These are phyloP conservation scores for Acleris holmiana DNA, from an alignment of 2,888 invertebrate genomes.

Conservation along the genomic window DNA sequence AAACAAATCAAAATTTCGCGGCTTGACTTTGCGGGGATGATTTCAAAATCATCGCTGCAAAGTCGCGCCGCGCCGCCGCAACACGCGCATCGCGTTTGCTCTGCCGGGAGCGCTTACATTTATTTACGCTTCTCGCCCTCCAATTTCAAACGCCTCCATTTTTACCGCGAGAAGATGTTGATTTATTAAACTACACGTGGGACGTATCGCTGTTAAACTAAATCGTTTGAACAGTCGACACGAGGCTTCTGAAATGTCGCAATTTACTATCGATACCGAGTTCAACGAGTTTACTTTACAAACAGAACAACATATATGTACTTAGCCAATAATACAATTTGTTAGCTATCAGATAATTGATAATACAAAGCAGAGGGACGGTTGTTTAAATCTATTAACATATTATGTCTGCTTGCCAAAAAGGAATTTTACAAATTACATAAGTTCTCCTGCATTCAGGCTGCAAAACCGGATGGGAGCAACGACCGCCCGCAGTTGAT, in stretches of 20 bases:
- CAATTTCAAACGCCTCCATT: slow-evolving; percentile 52
- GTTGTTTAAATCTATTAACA: neutral
- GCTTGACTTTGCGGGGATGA: too few relatives aligned
- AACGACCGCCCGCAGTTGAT: slow-evolving; percentile 64
- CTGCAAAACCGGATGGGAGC: slow-evolving; percentile 60
- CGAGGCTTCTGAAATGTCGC: slow-evolving; percentile 9
- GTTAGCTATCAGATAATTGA: too few relatives aligned
- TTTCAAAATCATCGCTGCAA: slow-evolving; percentile 2
- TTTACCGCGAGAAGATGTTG: slow-evolving; percentile 47
- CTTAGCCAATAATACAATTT: too few relatives aligned
- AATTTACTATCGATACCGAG: slow-evolving; percentile 11
- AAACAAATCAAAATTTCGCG: neutral
- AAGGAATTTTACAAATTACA: slow-evolving; percentile 66
- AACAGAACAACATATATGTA: too few relatives aligned
- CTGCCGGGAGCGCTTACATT: slow-evolving; percentile 53
- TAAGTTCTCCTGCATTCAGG: slow-evolving; percentile 63
- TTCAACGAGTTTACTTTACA: too few relatives aligned
- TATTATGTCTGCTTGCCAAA: slow-evolving; percentile 46
- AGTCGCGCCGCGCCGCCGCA: neutral
- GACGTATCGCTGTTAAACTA: slow-evolving; percentile 42
- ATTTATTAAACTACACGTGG: slow-evolving; percentile 45
- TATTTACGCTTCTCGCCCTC: slow-evolving; percentile 52
- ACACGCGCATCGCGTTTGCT: slow-evolving; percentile 46
- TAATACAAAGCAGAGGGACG: too few relatives aligned
- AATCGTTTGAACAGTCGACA: slow-evolving; percentile 24